A percentile compares a stretch with the other conserved stretches of the same genome.
Conservation (phyloP, 1,140 invertebrate genomes). For the Caenorhabditis inopinata region DNA sequence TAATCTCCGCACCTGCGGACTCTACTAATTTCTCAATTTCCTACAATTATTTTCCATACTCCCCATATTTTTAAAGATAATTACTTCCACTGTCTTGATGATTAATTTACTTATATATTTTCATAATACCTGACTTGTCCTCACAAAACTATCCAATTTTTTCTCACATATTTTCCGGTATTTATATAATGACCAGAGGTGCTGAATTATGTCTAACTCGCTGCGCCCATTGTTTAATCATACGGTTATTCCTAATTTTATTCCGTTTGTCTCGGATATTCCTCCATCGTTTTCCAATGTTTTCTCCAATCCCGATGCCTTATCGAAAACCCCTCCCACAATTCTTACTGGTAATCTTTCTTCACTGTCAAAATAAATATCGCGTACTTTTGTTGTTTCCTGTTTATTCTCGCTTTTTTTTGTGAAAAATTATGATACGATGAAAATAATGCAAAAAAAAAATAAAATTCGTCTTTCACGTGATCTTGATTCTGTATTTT, state of each 20-base stretch:
- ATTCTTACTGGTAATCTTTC: too few species aligned
- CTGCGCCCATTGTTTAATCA: not conserved
- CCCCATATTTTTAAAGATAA: not conserved
- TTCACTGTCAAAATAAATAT: too few species aligned
- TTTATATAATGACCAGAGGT: constrained; percentile 7
- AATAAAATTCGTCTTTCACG: too few species aligned
- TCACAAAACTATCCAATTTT: too few species aligned
- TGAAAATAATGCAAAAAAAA: too few species aligned
- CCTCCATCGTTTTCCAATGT: not conserved
- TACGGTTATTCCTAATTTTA: not conserved
- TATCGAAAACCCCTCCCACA: too few species aligned
- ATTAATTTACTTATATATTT: not conserved
- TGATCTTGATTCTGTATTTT: too few species aligned
- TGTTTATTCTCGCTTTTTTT: too few species aligned
- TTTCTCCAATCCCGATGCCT: not conserved
- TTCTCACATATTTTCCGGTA: not conserved
- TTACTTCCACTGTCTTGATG: not conserved
- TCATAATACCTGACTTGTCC: not conserved
- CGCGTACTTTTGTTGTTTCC: too few species aligned
- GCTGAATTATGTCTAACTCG: too few species aligned
- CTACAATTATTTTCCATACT: not conserved
- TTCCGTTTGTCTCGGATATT: not conserved
- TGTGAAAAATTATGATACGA: too few species aligned
- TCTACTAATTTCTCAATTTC: constrained; percentile 19
- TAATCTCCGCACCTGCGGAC: constrained; percentile 68